Base-by-base conservation (phyloP, 2,888 invertebrate genomes). In the Allophyes oxyacanthae region DNA sequence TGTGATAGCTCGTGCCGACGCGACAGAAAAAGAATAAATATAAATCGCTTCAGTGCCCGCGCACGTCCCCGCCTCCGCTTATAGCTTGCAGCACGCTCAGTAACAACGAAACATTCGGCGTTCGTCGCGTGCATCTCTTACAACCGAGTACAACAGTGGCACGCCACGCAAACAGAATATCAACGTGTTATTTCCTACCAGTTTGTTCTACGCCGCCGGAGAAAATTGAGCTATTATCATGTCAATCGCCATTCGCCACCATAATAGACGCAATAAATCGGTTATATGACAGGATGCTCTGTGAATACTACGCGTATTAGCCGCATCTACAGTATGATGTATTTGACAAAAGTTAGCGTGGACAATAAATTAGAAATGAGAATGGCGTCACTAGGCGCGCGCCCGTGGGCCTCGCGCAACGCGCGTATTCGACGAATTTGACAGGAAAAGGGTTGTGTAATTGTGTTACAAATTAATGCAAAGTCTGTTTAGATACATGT, bases 131-230 rank as follows among this genome's bases (percentile, higher is more conserved):
- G 72, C 73, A 70, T 70, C 75, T 64, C 59, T 63, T 62, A 65
- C 68, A 64, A 41, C 33, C 36, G 60, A 54, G 56, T 60, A 75
- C 73, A 71, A 78, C 74, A 79, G 76, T 58, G 67, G 64, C 60
- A 6, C 66, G 72, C 77, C 75, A 81, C 78, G 84, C 79, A 77
- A 77, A 72, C 72, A 71, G 79, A 86, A 84, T 86, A 81, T 79
- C 68, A 82, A 75, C 72, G 64, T 37, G 50, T 65, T 62, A 77
- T 78, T 76, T 80, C 71, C 77, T 78, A 71, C 55, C 34, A 20
- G 58, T 68, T 69, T 53, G 54, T 75, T 65, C 53, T 74, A 66
- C 15, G 70, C 51, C 67, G 30, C 51, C 67, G 30, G 61, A 64
- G 75, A 77, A 79, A 78, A 79, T 82, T 78, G 64, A 71, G 54